These are phyloP conservation scores for Anas bernieri DNA, from an alignment of 2,797 vertebrate genomes.

Conservation along the genomic window DNA sequence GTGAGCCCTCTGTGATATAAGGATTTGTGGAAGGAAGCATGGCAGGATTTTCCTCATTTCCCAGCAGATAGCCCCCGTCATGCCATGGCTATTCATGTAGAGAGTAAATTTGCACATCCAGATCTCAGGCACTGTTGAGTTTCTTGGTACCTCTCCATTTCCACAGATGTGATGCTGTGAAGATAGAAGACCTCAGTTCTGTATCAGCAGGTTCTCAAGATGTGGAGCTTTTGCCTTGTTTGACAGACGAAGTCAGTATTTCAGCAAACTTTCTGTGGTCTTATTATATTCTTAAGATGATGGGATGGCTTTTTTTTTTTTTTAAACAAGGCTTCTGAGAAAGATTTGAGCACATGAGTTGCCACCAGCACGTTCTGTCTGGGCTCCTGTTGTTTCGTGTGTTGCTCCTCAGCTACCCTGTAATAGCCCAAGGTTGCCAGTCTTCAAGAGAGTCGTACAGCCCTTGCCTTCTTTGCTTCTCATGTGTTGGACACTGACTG, in stretches of 20 bases:
- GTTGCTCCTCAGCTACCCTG: not conserved
- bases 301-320: not conserved
- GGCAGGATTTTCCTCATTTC: not conserved
- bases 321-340: not conserved
- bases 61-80: not conserved
- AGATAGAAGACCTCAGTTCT: not conserved
- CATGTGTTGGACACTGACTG: not conserved
- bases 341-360: not conserved
- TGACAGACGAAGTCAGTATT: not conserved
- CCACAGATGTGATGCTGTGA: not conserved
- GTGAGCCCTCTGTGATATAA: not conserved
- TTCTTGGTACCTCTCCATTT: not conserved
- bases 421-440: fast-evolving
- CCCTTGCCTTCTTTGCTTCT: not conserved
- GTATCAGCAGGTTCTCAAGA: not conserved
- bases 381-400: not conserved
- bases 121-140: not conserved
- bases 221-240: not conserved
- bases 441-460: not conserved
- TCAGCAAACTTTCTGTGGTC: not conserved
- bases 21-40: not conserved
- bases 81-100: not conserved
- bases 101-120: not conserved
- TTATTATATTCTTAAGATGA: not conserved
- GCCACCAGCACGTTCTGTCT: not conserved